Conservation (phyloP, 2,797 vertebrate species). For the Eulemur mongoz region DNA sequence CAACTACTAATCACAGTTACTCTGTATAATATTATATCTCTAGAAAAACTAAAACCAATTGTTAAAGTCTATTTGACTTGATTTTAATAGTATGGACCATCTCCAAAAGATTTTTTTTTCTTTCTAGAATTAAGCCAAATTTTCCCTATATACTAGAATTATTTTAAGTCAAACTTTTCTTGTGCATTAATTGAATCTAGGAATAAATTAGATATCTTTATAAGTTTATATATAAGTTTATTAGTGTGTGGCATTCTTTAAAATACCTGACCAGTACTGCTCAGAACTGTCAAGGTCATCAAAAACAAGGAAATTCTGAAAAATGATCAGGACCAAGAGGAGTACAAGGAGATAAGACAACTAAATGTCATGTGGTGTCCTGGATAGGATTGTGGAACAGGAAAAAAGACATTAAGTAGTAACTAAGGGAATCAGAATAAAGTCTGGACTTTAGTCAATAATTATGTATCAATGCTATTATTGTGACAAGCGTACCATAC, state of each 20-base stretch:
- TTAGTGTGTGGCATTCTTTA: neutral
- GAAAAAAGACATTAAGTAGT: neutral
- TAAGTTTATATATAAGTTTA: constrained; percentile 12
- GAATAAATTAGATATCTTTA: neutral
- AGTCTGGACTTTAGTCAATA: neutral
- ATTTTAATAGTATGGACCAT: neutral
- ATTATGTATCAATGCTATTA: neutral
- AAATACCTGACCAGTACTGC: neutral
- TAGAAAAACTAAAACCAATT: neutral
- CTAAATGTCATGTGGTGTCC: neutral
- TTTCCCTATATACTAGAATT: neutral
- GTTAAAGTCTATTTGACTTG: neutral
- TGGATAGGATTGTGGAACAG: too few species aligned
- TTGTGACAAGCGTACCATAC: neutral
- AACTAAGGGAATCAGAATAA: neutral
- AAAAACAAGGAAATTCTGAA: neutral
- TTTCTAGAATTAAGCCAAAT: neutral
- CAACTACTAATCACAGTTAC: neutral
- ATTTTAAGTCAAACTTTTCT: neutral
- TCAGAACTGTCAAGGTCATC: neutral
- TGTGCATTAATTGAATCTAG: neutral
- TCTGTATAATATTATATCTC: neutral
- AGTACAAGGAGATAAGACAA: neutral
- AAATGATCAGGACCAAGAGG: neutral
- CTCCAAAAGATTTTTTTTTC: neutral